Base-by-base conservation (phyloP, 2,113 vertebrate genomes). In the Nothobranchius furzeri region DNA sequence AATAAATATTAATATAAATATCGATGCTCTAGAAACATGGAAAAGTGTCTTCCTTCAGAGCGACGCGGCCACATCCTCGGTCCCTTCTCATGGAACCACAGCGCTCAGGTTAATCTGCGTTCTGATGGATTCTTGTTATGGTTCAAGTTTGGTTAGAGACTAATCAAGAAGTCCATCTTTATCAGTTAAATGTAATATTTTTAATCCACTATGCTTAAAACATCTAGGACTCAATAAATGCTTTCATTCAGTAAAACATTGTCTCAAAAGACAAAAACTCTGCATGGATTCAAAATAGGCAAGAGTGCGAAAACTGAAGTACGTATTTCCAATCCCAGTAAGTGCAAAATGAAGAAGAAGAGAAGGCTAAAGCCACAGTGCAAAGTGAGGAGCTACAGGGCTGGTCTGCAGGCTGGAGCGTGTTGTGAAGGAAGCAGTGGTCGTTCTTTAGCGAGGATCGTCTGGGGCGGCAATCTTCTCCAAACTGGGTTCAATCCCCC, bases 401-500 rank as follows among this genome's bases (percentile, higher is more conserved):
- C 15, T 56, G 0, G 8, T 48, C 12, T 45, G 9, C 17, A 53
- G 68, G 58, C n/a, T 15, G 64, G 60, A 77, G 64, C 69, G 59
- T 68, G 14, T 36, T 24, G 10, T 20, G 49, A 15, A 37, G 9
- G 70, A 20, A 54, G 57, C 57, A 8, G 11, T 9, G 25, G 36
- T 20, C 2, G 46, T 5, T 40, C 55, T 12, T 84, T 83, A 91
- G 59, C 85, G 89, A 48, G 73, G 82, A 17, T 94, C 93, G 17
- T 97, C 94, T 0, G 95, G 95, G 5, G 95, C 94, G 0, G 92
- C 71, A n/a, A 96, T 92, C 83, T 94, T 95, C 72, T 94, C 90
- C 77, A 91, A 67, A n/a, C 83, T 93, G 56, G 96, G 95, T 71
- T 97, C 94, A 4, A 96, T 87, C 0, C 94, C 95, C 95, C 96